Conservation (phyloP, 2,888 invertebrate genomes). For the Agrochola lota region DNA sequence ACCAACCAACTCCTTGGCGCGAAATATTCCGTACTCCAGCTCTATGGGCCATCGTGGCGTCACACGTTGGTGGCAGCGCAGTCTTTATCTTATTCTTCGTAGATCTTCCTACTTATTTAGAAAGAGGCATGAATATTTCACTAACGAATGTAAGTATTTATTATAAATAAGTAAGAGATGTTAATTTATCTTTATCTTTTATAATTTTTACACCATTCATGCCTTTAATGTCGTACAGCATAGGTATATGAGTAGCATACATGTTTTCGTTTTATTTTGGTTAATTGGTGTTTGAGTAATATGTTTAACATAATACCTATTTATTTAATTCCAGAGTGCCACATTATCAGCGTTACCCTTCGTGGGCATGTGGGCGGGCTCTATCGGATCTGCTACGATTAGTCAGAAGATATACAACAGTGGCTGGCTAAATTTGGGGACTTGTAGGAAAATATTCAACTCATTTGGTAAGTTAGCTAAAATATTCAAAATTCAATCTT, state of each 20-base stretch:
- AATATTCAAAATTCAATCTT: background rate
- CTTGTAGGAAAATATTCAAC: slow-evolving; percentile 89
- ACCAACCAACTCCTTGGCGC: slow-evolving; percentile 90
- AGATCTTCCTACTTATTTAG: slow-evolving; percentile 93
- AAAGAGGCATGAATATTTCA: slow-evolving; percentile 90
- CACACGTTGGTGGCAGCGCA: slow-evolving; percentile 92
- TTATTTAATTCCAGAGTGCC: slow-evolving; percentile 89
- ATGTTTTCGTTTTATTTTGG: too few relatives aligned
- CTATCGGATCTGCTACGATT: slow-evolving; percentile 91
- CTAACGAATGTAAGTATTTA: slow-evolving; percentile 88
- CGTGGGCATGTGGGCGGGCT: slow-evolving; percentile 93
- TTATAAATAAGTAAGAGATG: too few relatives aligned
- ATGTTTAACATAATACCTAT: too few relatives aligned
- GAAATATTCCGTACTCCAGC: slow-evolving; percentile 91
- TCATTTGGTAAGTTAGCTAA: slow-evolving; percentile 80
- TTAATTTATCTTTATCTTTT: too few relatives aligned
- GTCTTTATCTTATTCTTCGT: slow-evolving; percentile 92
- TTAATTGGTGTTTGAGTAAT: too few relatives aligned
- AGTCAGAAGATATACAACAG: slow-evolving; percentile 88
- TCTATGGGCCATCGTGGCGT: slow-evolving; percentile 89
- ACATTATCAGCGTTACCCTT: slow-evolving; percentile 93
- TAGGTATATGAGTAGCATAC: too few relatives aligned
- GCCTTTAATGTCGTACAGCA: too few relatives aligned
- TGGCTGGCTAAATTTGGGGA: slow-evolving; percentile 72
- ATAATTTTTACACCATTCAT: too few relatives aligned